These are phyloP conservation scores for Molanna angustata DNA, from an alignment of 2,888 invertebrate genomes.

Conservation along the genomic window DNA sequence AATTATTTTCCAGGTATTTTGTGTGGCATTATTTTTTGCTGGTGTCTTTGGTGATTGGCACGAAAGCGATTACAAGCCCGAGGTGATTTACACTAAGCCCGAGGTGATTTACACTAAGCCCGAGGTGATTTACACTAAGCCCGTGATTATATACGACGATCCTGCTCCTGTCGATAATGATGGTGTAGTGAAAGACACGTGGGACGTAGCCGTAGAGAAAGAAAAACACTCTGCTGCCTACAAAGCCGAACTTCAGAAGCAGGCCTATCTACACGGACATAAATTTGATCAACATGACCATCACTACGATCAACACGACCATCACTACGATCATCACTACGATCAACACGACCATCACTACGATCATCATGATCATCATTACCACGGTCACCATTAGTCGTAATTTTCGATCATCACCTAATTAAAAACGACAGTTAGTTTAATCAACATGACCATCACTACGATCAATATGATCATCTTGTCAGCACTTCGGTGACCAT, in stretches of 20 bases:
- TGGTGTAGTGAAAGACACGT: constrained; percentile 54
- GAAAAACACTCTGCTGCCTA: constrained; percentile 58
- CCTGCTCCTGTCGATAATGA: constrained; percentile 35
- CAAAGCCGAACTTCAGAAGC: constrained; percentile 38
- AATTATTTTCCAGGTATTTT: too few relatives aligned
- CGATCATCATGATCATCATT: not conserved
- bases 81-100: too few relatives aligned
- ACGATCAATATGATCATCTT: not conserved
- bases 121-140: too few relatives aligned
- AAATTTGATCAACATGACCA: not conserved
- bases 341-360: not conserved
- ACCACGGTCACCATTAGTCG: not conserved
- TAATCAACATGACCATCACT: not conserved
- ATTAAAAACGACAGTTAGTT: too few relatives aligned
- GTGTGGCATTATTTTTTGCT: too few relatives aligned
- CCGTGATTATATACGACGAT: too few relatives aligned
- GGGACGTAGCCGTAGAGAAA: constrained; percentile 60
- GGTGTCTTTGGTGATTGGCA: too few relatives aligned
- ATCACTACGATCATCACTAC: not conserved
- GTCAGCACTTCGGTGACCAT: too few relatives aligned
- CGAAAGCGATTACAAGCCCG: too few relatives aligned
- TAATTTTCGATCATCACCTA: not conserved
- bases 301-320: not conserved
- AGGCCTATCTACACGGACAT: not conserved
- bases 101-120: too few relatives aligned